These are phyloP conservation scores for Drosophila niveifrons DNA, from an alignment of 2,888 invertebrate genomes.

Conservation along the genomic window DNA sequence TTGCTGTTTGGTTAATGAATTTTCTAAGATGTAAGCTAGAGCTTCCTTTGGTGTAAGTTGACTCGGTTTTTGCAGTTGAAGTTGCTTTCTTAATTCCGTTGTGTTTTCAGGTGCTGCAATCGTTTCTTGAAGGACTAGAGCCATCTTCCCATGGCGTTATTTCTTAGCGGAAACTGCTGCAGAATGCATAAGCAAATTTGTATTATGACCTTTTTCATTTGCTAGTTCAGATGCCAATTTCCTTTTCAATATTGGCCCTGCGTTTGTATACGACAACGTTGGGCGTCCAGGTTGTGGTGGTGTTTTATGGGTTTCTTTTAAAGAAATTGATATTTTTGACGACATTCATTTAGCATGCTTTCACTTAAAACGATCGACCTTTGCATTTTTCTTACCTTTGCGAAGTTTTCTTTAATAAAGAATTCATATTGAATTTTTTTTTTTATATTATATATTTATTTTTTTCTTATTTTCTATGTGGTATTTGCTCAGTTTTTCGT, in stretches of 20 bases:
- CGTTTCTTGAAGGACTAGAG: slow-evolving; percentile 25
- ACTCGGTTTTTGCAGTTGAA: slow-evolving; percentile 16
- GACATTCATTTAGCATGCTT: slow-evolving; percentile 24
- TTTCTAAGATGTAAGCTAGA: slow-evolving; percentile 24
- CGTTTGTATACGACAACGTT: slow-evolving; percentile 32
- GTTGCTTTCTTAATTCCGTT: neutral
- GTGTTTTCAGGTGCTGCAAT: slow-evolving; percentile 13
- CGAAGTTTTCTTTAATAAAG: neutral
- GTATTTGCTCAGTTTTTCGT: neutral
- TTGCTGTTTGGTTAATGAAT: slow-evolving; percentile 26
- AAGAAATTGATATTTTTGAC: slow-evolving; percentile 26
- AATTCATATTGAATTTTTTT: too few species aligned
- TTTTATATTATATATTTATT: too few species aligned
- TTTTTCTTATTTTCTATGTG: too few species aligned
- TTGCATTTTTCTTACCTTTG: neutral
- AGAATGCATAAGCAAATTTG: slow-evolving; percentile 12
- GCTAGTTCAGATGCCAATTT: slow-evolving; percentile 25
- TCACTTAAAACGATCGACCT: slow-evolving; percentile 18
- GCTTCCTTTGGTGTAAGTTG: slow-evolving; percentile 27
- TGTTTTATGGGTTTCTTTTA: slow-evolving; percentile 22
- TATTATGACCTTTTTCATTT: slow-evolving; percentile 10
- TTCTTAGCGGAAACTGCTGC: slow-evolving; percentile 13
- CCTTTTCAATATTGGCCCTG: slow-evolving; percentile 22
- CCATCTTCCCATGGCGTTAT: slow-evolving; percentile 4
- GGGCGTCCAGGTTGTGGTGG: slow-evolving; percentile 28